Conservation (phyloP, 2,113 vertebrate species). For the Micronycteris hirsuta region DNA sequence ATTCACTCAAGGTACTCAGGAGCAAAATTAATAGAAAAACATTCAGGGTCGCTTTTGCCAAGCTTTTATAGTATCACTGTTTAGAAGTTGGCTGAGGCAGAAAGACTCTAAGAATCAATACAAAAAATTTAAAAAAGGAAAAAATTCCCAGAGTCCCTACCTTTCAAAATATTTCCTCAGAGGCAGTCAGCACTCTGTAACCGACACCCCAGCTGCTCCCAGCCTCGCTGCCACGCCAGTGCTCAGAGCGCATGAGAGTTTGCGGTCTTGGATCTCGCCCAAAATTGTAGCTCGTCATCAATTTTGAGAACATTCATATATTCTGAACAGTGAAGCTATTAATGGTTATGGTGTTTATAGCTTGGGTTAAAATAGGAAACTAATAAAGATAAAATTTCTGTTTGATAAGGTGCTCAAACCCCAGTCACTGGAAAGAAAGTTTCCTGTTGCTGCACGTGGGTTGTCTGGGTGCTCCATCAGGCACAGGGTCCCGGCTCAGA, state of each 20-base stretch:
- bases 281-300: slow-evolving; percentile 58
- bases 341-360: slow-evolving; percentile 73
- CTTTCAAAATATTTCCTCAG: not conserved
- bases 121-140: slow-evolving; percentile 30
- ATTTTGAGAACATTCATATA: slow-evolving; percentile 60
- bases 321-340: slow-evolving; percentile 59
- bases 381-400: slow-evolving; percentile 64
- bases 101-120: not conserved
- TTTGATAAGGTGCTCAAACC: slow-evolving; percentile 58
- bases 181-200: not conserved
- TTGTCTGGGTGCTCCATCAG: not conserved
- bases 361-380: slow-evolving; percentile 69
- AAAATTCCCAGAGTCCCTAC: not conserved
- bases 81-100: not conserved
- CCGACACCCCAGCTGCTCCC: not conserved
- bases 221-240: not conserved
- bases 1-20: not conserved
- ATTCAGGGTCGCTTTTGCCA: not conserved
- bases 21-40: not conserved
- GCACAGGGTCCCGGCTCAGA: not conserved
- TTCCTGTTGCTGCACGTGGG: slow-evolving; percentile 8
- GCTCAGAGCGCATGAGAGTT: slow-evolving; percentile 33
- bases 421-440: not conserved
- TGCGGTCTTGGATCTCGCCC: slow-evolving; percentile 32
- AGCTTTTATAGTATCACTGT: not conserved